Base-by-base conservation (phyloP, 2,888 invertebrate genomes). In the Caenorhabditis drosophilae region DNA sequence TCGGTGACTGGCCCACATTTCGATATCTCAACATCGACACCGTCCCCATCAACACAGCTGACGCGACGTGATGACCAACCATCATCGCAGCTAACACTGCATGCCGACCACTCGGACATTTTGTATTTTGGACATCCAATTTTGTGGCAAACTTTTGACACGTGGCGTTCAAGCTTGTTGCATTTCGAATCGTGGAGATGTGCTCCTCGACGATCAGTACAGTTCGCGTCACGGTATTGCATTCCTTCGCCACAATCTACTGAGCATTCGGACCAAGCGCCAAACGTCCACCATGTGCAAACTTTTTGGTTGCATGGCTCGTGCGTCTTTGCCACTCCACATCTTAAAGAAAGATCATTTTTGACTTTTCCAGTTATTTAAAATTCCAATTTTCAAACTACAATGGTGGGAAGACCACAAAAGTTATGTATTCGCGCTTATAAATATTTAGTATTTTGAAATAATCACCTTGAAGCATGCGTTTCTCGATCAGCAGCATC, bases 101-200 rank as follows among this genome's bases (percentile, higher is more conserved):
- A 75, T 20, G 56, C 49, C 2, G 70, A 80, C 85, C 85, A 85
- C n/a, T 83, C 78, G 15, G 81, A 81, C 0, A 78, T 62, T 53
- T 79, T 76, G 85, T 86, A 86, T 9, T 72, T 67, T 1, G 86
- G 84, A 77, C 86, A 86, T 0, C 77, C 76, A 3, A 80, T 76
- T 20, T 76, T 70, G 55, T 83, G 81, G 72, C 86, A 86, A 4
- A 76, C 67, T 57, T 84, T 81, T n/a, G 76, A 76, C 9, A 75
- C 59, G 35, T 81, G 77, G 38, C 68, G 59, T 57, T 77, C 76
- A 23, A 67, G 48, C 16, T 56, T 44, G 38, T 78, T 75, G 46
- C 84, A 84, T 7, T 64, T 51, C n/a, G 44, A 34, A n/a, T 64
- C 64, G n/a, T 31, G 42, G 7, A 56, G 51, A 34, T 35, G 51